Percentiles rank a stretch among this genome's conserved stretches.
Evolutionary conservation across 2,888 invertebrate species (phyloP).

Genomic region (Eupithecia subumbrata): DNA sequence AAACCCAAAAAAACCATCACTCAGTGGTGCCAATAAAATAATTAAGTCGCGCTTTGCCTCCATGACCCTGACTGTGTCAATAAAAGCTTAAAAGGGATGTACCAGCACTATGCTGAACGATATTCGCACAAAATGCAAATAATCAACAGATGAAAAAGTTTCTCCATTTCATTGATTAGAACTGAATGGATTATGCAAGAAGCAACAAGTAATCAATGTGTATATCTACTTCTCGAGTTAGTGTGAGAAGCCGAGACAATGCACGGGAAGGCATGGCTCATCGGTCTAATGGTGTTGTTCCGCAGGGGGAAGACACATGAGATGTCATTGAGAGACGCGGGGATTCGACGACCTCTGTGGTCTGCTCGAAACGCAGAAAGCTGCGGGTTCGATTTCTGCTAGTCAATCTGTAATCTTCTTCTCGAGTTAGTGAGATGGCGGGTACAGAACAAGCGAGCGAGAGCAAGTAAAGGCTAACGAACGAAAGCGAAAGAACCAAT

Average conservation of each 20-base stretch:
- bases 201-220: conserved; percentile 44
- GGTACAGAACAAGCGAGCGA: too few species aligned
- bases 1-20: too few species aligned
- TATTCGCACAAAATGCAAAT: not conserved
- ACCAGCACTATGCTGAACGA: too few species aligned
- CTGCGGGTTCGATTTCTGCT: not conserved
- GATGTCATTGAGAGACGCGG: too few species aligned
- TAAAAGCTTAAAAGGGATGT: too few species aligned
- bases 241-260: conserved; percentile 74
- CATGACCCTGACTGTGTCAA: too few species aligned
- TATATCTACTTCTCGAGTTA: conserved; percentile 53
- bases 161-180: conserved; percentile 21
- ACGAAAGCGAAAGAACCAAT: too few species aligned
- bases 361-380: not conserved
- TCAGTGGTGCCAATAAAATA: too few species aligned
- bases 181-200: conserved; percentile 31
- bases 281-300: conserved; percentile 61
- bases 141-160: not conserved
- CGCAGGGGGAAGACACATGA: too few species aligned
- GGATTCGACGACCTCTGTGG: too few species aligned
- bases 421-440: conserved; percentile 57
- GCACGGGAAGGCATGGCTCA: conserved; percentile 74
- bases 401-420: conserved; percentile 52
- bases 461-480: too few species aligned
- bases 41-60: too few species aligned